Evolutionary conservation across 1,140 invertebrate species (phyloP).

Genomic region (Bombus fervidus): DNA sequence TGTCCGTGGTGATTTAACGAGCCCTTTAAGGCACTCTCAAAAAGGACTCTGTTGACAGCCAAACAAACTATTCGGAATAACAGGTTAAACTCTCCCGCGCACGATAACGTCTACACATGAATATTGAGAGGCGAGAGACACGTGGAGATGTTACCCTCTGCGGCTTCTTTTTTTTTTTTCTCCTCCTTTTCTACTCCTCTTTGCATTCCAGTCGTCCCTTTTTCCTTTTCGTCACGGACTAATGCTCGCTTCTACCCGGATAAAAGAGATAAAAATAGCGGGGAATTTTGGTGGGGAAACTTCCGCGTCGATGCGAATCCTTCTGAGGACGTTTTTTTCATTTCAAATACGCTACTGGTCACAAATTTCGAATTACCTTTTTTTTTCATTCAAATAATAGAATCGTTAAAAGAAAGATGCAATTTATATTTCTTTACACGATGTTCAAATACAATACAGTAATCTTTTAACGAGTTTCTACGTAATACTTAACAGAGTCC

Average conservation of each 20-base stretch:
- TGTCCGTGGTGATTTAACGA: conserved; percentile 65
- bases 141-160: conserved; percentile 25
- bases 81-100: conserved; percentile 28
- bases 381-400: no score
- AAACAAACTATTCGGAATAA: conserved; percentile 37
- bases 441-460: no score
- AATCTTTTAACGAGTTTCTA: no score
- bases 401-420: no score
- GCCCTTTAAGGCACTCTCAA: conserved; percentile 47
- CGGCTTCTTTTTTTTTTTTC: neutral
- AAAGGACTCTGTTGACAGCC: conserved; percentile 37
- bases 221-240: neutral
- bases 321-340: no score
- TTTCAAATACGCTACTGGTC: no score
- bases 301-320: neutral
- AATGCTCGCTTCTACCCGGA: neutral
- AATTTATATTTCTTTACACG: no score
- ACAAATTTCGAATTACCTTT: no score
- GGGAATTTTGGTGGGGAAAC: neutral
- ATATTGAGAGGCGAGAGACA: conserved; percentile 13
- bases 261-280: no score
- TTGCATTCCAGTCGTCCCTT: neutral
- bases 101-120: conserved; percentile 17
- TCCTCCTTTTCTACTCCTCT: neutral
- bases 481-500: no score